These are phyloP conservation scores for Atrina japonica DNA, from an alignment of 2,888 invertebrate species.

Conservation along the genomic window DNA sequence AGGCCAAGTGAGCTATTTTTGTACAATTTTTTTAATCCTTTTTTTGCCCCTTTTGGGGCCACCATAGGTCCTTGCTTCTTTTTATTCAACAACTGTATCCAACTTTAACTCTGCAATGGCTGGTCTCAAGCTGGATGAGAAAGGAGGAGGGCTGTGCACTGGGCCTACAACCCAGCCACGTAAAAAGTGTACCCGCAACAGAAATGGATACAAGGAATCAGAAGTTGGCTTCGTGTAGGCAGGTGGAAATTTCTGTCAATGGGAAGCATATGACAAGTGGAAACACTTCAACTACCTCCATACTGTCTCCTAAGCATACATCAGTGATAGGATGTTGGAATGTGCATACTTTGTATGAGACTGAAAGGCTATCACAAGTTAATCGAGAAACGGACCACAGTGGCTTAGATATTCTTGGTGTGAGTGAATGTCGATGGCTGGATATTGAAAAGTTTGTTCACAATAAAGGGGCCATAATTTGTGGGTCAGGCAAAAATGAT, in stretches of 20 bases:
- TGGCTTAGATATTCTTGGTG: neutral
- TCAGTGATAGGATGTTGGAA: constrained; percentile 7
- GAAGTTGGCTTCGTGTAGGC: neutral
- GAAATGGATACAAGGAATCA: constrained; percentile 11
- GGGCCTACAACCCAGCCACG: neutral
- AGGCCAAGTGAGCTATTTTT: too few species aligned
- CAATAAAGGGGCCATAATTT: neutral
- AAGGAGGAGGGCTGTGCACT: constrained; percentile 9
- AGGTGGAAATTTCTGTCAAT: neutral
- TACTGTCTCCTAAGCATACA: constrained; percentile 8
- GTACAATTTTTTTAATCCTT: too few species aligned
- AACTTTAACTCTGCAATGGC: too few species aligned
- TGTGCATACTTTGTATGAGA: constrained; percentile 2
- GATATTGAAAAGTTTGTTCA: neutral
- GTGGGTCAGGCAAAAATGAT: neutral
- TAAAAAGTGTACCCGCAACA: neutral
- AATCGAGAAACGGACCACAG: neutral
- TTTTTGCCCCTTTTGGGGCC: too few species aligned
- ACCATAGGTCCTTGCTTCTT: too few species aligned
- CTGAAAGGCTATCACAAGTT: neutral
- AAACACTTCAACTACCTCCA: constrained; percentile 6
- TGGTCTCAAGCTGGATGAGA: neutral
- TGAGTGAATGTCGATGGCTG: neutral
- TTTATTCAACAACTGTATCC: too few species aligned
- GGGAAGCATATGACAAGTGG: neutral